These are phyloP conservation scores for Cephus cinctus DNA, from an alignment of 1,140 invertebrate genomes.

Conservation along the genomic window DNA sequence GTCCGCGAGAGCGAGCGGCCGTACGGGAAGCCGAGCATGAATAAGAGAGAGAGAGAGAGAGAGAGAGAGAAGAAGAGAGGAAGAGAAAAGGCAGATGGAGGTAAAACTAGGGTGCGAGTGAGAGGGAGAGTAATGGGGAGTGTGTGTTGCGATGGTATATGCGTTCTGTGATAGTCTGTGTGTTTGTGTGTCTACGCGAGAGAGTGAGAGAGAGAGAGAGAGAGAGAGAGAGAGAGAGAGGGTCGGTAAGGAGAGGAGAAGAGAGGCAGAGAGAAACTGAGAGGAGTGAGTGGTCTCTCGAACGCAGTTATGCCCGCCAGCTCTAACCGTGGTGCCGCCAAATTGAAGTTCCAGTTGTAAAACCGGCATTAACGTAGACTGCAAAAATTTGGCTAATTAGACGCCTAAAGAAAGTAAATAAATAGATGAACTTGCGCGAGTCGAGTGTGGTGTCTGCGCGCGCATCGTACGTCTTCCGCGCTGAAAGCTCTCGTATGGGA, in stretches of 20 bases:
- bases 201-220: neutral
- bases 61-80: constrained; percentile 2
- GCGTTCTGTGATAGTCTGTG: too few relatives aligned
- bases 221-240: constrained; percentile 5
- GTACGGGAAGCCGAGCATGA: neutral
- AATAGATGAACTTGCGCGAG: too few relatives aligned
- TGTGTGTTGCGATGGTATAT: too few relatives aligned
- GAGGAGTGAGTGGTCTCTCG: constrained; percentile 31
- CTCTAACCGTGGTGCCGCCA: constrained; percentile 35
- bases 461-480: too few relatives aligned
- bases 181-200: too few relatives aligned
- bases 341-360: neutral
- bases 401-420: too few relatives aligned
- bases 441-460: too few relatives aligned
- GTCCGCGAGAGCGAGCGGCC: constrained; percentile 11
- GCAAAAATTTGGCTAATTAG: too few relatives aligned
- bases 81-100: neutral
- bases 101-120: too few relatives aligned
- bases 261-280: constrained; percentile 6
- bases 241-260: constrained; percentile 16
- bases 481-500: too few relatives aligned
- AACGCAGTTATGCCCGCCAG: constrained; percentile 49
- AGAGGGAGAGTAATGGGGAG: too few relatives aligned
- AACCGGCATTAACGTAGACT: too few relatives aligned
- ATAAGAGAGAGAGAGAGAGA: neutral